phyloP scores from a whole-genome alignment of 1,140 invertebrate genomes.

The Drosophila ficusphila region DNA sequence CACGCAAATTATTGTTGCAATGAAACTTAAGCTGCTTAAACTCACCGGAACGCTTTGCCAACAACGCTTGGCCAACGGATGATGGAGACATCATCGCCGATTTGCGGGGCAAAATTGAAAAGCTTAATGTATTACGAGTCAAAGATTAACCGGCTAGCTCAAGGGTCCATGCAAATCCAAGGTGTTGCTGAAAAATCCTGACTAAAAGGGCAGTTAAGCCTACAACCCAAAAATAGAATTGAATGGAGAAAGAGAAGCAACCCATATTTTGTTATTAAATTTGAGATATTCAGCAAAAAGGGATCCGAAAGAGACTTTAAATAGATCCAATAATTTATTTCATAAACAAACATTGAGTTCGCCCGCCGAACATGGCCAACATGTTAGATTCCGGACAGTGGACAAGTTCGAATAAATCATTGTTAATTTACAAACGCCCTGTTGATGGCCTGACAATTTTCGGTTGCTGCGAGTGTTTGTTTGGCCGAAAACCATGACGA shows the following conservation, averaged over 20 bases:
- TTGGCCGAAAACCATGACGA: slow-evolving; percentile 17
- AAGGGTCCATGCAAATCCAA: not conserved
- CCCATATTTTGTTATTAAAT: no score
- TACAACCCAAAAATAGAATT: no score
- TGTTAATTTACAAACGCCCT: slow-evolving; percentile 28
- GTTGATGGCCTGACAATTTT: slow-evolving; percentile 17
- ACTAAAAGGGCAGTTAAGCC: not conserved
- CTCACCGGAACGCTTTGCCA: slow-evolving; percentile 44
- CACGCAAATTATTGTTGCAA: slow-evolving; percentile 75
- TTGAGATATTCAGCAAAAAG: not conserved
- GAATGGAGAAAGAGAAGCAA: no score
- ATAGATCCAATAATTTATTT: no score
- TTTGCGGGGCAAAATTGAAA: slow-evolving; percentile 35
- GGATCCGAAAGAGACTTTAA: no score
- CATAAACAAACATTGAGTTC: not conserved
- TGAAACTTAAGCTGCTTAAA: slow-evolving; percentile 77
- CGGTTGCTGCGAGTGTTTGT: not conserved
- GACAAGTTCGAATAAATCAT: slow-evolving; percentile 18
- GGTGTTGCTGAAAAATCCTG: not conserved
- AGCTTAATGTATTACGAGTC: slow-evolving; percentile 20
- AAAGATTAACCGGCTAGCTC: slow-evolving; percentile 14
- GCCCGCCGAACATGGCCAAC: not conserved
- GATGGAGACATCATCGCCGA: slow-evolving; percentile 35
- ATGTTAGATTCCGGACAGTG: not conserved
- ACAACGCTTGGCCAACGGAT: slow-evolving; percentile 15